Evolutionary conservation across 53 echinoderm and acorn worm species (phyloP).

Genomic region (Zoroaster sp.): DNA sequence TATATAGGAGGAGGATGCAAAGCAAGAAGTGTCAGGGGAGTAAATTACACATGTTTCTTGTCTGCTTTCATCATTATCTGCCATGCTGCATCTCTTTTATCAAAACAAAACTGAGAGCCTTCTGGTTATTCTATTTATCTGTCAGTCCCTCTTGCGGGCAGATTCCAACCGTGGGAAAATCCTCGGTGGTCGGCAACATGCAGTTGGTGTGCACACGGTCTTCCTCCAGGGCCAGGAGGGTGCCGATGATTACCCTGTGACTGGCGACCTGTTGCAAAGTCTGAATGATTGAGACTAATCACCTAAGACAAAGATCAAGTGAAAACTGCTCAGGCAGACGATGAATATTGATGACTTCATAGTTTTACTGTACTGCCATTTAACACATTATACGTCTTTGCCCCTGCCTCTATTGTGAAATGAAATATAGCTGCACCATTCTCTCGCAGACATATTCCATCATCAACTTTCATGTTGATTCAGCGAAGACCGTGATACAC

Average conservation of each 20-base stretch:
- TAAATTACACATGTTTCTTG: slow-evolving; percentile 32
- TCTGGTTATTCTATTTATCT: slow-evolving; percentile 48
- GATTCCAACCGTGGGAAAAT: slow-evolving; percentile 55
- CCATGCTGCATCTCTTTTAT: slow-evolving; percentile 41
- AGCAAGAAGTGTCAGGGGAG: slow-evolving; percentile 17
- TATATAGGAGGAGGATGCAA: background rate
- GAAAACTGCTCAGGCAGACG: background rate
- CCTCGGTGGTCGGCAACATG: background rate
- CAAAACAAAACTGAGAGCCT: slow-evolving; percentile 45
- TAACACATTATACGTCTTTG: too few species aligned
- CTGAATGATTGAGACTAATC: background rate
- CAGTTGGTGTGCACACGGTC: slow-evolving; percentile 7
- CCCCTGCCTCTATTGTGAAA: too few species aligned
- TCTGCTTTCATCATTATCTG: slow-evolving; percentile 52
- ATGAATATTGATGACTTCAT: background rate
- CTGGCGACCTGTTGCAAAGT: background rate
- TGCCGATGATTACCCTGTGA: background rate
- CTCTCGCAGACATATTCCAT: too few species aligned
- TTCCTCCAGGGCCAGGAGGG: background rate
- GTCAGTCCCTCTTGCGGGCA: slow-evolving; percentile 10
- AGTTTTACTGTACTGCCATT: too few species aligned
- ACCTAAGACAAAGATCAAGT: background rate
- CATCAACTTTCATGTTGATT: too few species aligned
- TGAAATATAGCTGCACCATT: too few species aligned
- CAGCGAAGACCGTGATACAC: too few species aligned